These are phyloP conservation scores for Nipponia nippon DNA, from an alignment of 2,113 vertebrate species.

Conservation along the genomic window DNA sequence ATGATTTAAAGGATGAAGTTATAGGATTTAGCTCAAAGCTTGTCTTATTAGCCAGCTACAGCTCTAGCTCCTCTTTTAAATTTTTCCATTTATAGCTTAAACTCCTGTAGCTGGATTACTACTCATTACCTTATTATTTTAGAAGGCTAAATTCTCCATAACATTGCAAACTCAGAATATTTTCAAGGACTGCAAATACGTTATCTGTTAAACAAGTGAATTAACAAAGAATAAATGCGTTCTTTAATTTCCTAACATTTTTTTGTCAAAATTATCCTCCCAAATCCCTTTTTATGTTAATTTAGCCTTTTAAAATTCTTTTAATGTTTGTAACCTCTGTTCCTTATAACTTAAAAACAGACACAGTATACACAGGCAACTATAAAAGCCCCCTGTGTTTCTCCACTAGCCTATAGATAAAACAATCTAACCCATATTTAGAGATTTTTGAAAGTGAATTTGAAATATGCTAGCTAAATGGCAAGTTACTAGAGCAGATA, in stretches of 20 bases:
- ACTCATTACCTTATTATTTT: background rate
- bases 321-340: background rate
- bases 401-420: background rate
- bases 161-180: background rate
- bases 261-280: background rate
- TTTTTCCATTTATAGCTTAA: background rate
- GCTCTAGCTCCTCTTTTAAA: background rate
- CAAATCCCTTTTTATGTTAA: background rate
- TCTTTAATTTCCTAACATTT: background rate
- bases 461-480: background rate
- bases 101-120: background rate
- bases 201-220: background rate
- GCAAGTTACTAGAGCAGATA: background rate
- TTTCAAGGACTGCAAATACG: background rate
- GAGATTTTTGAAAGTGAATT: background rate
- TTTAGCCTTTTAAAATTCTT: background rate
- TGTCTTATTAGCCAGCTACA: background rate
- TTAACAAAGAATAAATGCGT: background rate
- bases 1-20: background rate
- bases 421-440: background rate
- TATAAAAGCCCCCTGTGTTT: accelerated
- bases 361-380: background rate
- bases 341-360: background rate
- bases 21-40: background rate
- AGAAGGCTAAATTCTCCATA: background rate